phyloP scores from a whole-genome alignment of 2,888 invertebrate species.

The Himalopsyche anomala region DNA sequence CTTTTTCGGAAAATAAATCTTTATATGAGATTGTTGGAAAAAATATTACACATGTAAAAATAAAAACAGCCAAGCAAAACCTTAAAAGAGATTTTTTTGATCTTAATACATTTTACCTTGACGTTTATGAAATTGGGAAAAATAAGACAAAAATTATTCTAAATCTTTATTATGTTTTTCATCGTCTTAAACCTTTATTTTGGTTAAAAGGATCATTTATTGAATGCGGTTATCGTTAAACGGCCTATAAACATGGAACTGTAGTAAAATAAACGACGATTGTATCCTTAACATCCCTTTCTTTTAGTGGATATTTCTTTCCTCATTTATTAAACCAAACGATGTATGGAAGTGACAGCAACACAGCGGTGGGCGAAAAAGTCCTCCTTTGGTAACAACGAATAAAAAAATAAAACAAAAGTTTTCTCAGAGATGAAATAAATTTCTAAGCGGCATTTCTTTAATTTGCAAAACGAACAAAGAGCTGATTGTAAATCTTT shows the following conservation, averaged over 20 bases:
- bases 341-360: constrained; percentile 21
- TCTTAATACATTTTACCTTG: no score
- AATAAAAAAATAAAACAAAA: not conserved
- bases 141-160: no score
- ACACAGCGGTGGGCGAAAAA: constrained; percentile 16
- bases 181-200: not conserved
- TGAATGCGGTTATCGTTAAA: constrained; percentile 21
- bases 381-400: not conserved
- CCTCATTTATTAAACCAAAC: constrained; percentile 21
- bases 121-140: no score
- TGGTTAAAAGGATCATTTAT: not conserved
- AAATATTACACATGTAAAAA: no score
- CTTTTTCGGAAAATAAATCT: no score
- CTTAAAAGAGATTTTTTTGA: no score
- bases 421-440: not conserved
- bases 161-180: constrained; percentile 2
- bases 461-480: no score
- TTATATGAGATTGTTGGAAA: no score
- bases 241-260: constrained; percentile 9
- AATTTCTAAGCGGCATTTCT: no score
- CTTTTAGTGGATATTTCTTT: constrained; percentile 11
- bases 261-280: constrained; percentile 31
- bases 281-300: constrained; percentile 31
- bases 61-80: no score
- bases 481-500: no score